Percentiles rank a stretch among this genome's conserved stretches.
These are phyloP conservation scores for Hypselothyrea guttata DNA, from an alignment of 2,888 invertebrate species.

Conservation along the genomic window DNA sequence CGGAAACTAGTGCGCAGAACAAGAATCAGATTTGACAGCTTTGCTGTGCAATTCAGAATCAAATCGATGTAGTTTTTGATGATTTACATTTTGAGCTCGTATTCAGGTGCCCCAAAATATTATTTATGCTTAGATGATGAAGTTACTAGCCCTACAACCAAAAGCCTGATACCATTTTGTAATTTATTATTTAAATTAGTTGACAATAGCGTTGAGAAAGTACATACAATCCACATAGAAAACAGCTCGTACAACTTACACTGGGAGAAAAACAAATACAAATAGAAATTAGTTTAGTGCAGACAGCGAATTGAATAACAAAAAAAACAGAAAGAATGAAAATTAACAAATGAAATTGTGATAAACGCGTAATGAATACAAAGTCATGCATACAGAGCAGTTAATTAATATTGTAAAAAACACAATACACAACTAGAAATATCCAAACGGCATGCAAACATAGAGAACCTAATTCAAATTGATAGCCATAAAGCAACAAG, in stretches of 20 bases:
- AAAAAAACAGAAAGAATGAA: conserved; percentile 33
- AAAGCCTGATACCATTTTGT: conserved; percentile 62
- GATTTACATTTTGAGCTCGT: conserved; percentile 45
- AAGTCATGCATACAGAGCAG: conserved; percentile 57
- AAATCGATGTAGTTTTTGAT: conserved; percentile 42
- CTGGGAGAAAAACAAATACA: conserved; percentile 12
- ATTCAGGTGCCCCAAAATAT: conserved; percentile 17
- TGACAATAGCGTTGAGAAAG: conserved; percentile 51
- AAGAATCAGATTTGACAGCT: conserved; percentile 57
- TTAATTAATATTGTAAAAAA: not conserved
- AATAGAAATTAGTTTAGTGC: conserved; percentile 13
- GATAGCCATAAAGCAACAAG: conserved; percentile 51
- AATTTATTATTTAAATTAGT: conserved; percentile 59
- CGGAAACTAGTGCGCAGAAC: conserved; percentile 10
- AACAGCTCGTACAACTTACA: conserved; percentile 6
- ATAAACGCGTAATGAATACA: conserved; percentile 63
- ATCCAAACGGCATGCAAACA: conserved; percentile 26
- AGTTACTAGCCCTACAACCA: conserved; percentile 46
- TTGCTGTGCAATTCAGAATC: conserved; percentile 33
- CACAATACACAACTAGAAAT: conserved; percentile 18
- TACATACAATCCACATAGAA: conserved; percentile 12
- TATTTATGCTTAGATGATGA: conserved; percentile 30
- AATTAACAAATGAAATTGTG: conserved; percentile 69
- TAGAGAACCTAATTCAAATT: conserved; percentile 31
- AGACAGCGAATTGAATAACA: conserved; percentile 42